phyloP scores from a whole-genome alignment of 2,888 invertebrate genomes.

The Metopia argyrocephala region DNA sequence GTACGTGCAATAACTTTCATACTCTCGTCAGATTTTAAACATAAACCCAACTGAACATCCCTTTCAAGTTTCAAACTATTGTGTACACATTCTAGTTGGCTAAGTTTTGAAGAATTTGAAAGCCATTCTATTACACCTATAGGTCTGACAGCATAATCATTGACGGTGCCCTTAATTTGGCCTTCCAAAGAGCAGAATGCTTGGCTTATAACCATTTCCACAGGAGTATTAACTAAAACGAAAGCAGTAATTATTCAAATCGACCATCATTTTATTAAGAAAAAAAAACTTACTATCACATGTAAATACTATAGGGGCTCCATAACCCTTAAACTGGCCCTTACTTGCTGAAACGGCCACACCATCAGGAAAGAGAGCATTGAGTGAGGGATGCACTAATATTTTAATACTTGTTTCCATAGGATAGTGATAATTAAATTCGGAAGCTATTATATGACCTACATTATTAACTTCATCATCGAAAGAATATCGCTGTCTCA shows the following conservation, averaged over 20 bases:
- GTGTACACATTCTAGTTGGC: slow-evolving; percentile 95
- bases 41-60: slow-evolving; percentile 86
- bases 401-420: slow-evolving; percentile 93
- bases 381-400: slow-evolving; percentile 84
- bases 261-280: neutral
- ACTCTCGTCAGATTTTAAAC: slow-evolving; percentile 84
- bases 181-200: slow-evolving; percentile 90
- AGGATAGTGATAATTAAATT: slow-evolving; percentile 88
- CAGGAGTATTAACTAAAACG: slow-evolving; percentile 88
- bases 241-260: slow-evolving; percentile 24
- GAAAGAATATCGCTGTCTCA: slow-evolving; percentile 87
- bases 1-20: slow-evolving; percentile 87
- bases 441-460: slow-evolving; percentile 92
- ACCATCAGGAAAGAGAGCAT: slow-evolving; percentile 78
- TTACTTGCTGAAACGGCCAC: slow-evolving; percentile 75
- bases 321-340: slow-evolving; percentile 77
- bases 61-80: slow-evolving; percentile 95
- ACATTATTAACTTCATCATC: slow-evolving; percentile 89
- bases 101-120: slow-evolving; percentile 88
- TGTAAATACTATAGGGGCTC: slow-evolving; percentile 90
- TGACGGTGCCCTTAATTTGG: slow-evolving; percentile 83
- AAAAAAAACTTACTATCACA: slow-evolving; percentile 86
- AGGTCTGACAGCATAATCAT: slow-evolving; percentile 83
- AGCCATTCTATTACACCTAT: slow-evolving; percentile 93
- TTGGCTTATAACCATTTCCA: slow-evolving; percentile 91